Conservation (phyloP, 2,888 invertebrate genomes). For the Ochropleura leucogaster region DNA sequence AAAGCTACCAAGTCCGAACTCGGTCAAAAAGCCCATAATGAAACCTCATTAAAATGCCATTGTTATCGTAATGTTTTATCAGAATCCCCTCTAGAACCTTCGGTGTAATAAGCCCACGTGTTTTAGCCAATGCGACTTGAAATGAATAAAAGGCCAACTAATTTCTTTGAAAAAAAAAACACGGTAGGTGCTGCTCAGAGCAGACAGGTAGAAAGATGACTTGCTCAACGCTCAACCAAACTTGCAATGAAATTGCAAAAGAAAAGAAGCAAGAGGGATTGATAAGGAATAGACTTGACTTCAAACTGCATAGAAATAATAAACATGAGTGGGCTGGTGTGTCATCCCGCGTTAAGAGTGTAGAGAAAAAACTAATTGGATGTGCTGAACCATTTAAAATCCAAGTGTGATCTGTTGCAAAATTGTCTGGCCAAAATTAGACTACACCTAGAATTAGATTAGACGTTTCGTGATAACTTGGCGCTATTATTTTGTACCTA, state of each 20-base stretch:
- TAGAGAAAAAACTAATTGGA: slow-evolving; percentile 7
- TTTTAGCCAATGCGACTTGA: background rate
- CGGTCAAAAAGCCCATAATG: slow-evolving; percentile 12
- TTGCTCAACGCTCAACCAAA: background rate
- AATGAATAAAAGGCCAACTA: background rate
- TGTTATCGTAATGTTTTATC: background rate
- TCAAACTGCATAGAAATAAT: background rate
- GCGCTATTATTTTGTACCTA: background rate
- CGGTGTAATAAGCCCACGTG: background rate
- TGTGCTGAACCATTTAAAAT: background rate
- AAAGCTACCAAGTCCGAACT: slow-evolving; percentile 12
- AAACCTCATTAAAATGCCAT: slow-evolving; percentile 19
- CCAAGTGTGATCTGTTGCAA: slow-evolving; percentile 15
- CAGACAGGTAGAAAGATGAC: background rate
- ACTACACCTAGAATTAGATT: background rate
- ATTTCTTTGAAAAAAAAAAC: background rate
- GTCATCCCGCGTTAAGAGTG: background rate
- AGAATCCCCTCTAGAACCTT: background rate
- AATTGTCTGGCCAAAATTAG: background rate
- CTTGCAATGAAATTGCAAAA: background rate
- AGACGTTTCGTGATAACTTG: background rate
- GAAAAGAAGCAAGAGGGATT: background rate
- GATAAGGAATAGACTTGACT: background rate
- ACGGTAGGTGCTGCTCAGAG: background rate
- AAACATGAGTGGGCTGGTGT: background rate